Evolutionary conservation across 2,797 vertebrate species (phyloP).

Genomic region (Pseudochaenichthys georgianus): DNA sequence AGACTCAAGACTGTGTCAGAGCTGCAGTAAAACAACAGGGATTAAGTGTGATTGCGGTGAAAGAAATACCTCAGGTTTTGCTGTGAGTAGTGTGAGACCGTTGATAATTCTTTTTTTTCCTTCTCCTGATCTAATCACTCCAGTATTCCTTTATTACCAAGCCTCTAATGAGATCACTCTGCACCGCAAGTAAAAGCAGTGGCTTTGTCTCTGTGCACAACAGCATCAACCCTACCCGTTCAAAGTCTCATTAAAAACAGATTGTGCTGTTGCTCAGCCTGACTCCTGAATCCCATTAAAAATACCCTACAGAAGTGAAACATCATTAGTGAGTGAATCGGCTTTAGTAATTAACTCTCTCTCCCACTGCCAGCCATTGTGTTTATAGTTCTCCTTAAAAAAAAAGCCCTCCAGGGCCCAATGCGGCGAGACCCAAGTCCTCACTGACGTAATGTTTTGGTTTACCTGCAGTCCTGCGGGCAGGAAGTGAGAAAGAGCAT

Average conservation of each 20-base stretch:
- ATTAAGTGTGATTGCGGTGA: slow-evolving; percentile 39
- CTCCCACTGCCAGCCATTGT: slow-evolving; percentile 68
- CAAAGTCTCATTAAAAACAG: slow-evolving; percentile 75
- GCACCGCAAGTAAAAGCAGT: slow-evolving; percentile 56
- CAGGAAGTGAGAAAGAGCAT: slow-evolving; percentile 77
- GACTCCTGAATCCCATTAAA: slow-evolving; percentile 78
- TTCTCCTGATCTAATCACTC: slow-evolving; percentile 55
- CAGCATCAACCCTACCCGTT: slow-evolving; percentile 54
- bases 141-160: slow-evolving; percentile 62
- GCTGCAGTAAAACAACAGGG: slow-evolving; percentile 22
- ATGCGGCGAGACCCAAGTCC: slow-evolving; percentile 62
- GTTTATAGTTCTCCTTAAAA: slow-evolving; percentile 61
- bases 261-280: slow-evolving; percentile 62
- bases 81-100: slow-evolving; percentile 38
- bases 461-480: slow-evolving; percentile 78
- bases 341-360: slow-evolving; percentile 78
- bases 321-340: slow-evolving; percentile 75
- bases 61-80: slow-evolving; percentile 38
- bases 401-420: slow-evolving; percentile 57
- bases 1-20: slow-evolving; percentile 25
- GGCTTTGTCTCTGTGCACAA: slow-evolving; percentile 54
- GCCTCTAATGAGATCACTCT: slow-evolving; percentile 72
- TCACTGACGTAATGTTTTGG: slow-evolving; percentile 77
- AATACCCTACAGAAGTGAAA: slow-evolving; percentile 71
- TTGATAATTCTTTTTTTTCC: slow-evolving; percentile 45